Evolutionary conservation across 30 jellyfish, hydroid and myxozoan genomes (phyloP).

Genomic region (Nemopilema nomurai): DNA sequence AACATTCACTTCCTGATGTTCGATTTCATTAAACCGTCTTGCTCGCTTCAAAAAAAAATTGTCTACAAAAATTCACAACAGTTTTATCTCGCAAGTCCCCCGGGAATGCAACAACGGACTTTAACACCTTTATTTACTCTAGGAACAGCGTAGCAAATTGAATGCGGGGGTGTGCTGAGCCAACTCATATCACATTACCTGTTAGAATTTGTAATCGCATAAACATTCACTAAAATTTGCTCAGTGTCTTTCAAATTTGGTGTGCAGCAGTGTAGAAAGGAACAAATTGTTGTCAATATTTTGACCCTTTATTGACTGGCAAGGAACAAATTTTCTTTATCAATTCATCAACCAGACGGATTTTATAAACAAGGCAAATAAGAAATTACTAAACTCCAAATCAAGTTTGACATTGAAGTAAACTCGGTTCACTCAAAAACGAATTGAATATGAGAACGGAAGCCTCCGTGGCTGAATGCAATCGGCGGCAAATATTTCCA

Average conservation of each 20-base stretch:
- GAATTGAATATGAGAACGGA: too few relatives aligned
- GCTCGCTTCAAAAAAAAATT: background rate
- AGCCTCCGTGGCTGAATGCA: too few relatives aligned
- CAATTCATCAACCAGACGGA: background rate
- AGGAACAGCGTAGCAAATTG: background rate
- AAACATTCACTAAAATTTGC: background rate
- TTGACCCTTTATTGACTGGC: too few relatives aligned
- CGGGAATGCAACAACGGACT: background rate
- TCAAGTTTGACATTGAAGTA: too few relatives aligned
- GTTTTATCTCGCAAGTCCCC: background rate
- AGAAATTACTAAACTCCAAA: background rate
- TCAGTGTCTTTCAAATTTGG: background rate
- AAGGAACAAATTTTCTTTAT: background rate
- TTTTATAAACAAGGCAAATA: background rate
- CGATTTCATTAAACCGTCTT: background rate
- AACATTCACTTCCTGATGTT: background rate
- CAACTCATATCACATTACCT: background rate
- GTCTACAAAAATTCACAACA: too few relatives aligned
- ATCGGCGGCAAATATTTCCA: too few relatives aligned
- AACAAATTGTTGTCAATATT: background rate
- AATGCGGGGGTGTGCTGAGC: background rate
- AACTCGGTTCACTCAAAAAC: too few relatives aligned
- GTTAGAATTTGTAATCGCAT: background rate
- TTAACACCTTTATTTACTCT: background rate
- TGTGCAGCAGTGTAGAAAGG: background rate